phyloP scores from a whole-genome alignment of 2,113 vertebrate genomes.

The Bungarus multicinctus region DNA sequence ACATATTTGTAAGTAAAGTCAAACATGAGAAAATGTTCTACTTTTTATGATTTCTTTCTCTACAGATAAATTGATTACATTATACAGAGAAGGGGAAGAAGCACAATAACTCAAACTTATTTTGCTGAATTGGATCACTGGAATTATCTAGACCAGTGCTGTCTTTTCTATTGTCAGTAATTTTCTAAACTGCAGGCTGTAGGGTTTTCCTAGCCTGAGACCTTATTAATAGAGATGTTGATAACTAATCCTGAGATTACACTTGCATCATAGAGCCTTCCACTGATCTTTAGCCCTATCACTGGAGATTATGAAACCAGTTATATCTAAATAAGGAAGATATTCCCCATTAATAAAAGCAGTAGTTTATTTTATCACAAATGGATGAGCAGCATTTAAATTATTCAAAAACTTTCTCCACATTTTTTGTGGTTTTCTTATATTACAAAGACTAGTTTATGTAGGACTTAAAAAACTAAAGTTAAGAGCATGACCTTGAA shows the following conservation, averaged over 20 bases:
- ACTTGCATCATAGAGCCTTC: not conserved
- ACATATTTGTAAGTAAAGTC: not conserved
- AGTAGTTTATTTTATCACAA: not conserved
- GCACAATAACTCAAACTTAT: not conserved
- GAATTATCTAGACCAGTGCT: not conserved
- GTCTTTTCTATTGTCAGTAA: not conserved
- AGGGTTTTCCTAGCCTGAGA: not conserved
- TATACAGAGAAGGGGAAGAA: not conserved
- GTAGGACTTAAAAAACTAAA: not conserved
- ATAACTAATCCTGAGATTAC: not conserved
- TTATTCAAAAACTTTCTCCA: not conserved
- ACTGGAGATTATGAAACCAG: not conserved
- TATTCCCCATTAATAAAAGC: not conserved
- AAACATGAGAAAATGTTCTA: not conserved
- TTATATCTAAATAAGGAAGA: not conserved
- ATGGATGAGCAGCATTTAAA: not conserved
- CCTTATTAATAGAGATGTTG: not conserved
- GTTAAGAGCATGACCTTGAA: not conserved
- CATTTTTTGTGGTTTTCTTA: not conserved
- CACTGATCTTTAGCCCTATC: not conserved
- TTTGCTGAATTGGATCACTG: not conserved
- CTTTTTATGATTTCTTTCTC: not conserved
- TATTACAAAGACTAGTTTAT: not conserved
- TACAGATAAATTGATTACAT: not conserved
- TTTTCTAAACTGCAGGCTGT: not conserved